Conservation (phyloP, 2,888 invertebrate genomes). For the Caradrina clavipalpis region DNA sequence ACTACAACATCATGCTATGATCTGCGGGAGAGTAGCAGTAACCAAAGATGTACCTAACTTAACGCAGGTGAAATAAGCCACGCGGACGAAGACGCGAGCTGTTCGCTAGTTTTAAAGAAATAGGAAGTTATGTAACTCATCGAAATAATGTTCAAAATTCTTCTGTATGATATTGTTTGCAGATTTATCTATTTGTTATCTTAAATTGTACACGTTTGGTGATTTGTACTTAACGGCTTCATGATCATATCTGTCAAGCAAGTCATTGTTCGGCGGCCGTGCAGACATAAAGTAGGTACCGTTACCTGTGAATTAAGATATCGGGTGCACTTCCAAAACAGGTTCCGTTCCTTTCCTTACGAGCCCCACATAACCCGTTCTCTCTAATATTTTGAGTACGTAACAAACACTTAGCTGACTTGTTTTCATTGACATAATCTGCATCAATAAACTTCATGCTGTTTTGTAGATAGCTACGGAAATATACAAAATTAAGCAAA, state of each 20-base stretch:
- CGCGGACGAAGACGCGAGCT: no score
- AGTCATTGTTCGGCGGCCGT: constrained; percentile 7
- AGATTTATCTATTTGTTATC: no score
- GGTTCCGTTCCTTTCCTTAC: constrained; percentile 24
- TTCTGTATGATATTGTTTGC: no score
- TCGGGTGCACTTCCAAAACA: constrained; percentile 7
- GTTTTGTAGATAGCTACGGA: background rate
- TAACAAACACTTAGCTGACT: background rate
- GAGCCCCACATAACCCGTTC: constrained; percentile 20
- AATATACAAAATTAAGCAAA: constrained; percentile 17
- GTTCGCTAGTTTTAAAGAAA: constrained; percentile 3
- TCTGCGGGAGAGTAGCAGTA: no score
- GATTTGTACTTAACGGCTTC: constrained; percentile 7
- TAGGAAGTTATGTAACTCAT: background rate
- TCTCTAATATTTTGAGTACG: constrained; percentile 5
- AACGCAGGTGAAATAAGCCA: no score
- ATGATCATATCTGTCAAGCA: background rate
- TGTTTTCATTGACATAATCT: constrained; percentile 16
- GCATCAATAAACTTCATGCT: constrained; percentile 1
- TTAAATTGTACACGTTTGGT: no score
- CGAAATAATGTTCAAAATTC: no score
- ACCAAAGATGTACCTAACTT: no score
- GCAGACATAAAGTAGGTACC: constrained; percentile 5
- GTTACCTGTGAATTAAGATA: constrained; percentile 11
- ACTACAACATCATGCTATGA: no score